These are phyloP conservation scores for Hemithea aestivaria DNA, from an alignment of 2,888 invertebrate species.

Conservation along the genomic window DNA sequence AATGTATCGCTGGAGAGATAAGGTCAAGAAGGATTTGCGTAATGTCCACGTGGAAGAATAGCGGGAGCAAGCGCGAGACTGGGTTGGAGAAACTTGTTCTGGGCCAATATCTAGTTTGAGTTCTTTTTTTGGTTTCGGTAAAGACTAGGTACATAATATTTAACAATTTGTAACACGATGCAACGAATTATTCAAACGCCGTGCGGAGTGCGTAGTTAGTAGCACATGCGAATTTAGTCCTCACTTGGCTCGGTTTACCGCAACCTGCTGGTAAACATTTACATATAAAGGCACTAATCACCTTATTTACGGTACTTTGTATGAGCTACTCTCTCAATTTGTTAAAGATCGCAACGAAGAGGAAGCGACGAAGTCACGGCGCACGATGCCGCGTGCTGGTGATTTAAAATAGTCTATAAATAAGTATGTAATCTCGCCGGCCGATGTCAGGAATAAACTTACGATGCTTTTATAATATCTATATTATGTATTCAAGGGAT, in stretches of 20 bases:
- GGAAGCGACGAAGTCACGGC: constrained; percentile 26
- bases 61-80: too few relatives aligned
- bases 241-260: constrained; percentile 10
- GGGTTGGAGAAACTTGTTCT: too few relatives aligned
- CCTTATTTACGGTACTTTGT: constrained; percentile 18
- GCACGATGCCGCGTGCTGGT: constrained; percentile 24
- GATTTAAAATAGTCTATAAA: constrained; percentile 24
- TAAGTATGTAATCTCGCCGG: constrained; percentile 17
- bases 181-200: constrained; percentile 3
- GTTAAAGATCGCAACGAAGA: constrained; percentile 24
- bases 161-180: neutral
- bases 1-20: too few relatives aligned
- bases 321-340: constrained; percentile 20
- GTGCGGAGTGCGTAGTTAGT: constrained; percentile 5
- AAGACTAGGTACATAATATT: too few relatives aligned
- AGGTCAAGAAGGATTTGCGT: too few relatives aligned
- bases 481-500: too few relatives aligned
- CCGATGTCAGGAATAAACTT: constrained; percentile 16
- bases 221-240: constrained; percentile 12
- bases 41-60: too few relatives aligned
- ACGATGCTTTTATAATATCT: constrained; percentile 5
- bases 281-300: constrained; percentile 10
- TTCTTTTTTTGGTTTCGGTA: too few relatives aligned
- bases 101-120: too few relatives aligned
- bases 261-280: constrained; percentile 12